Percentiles rank a stretch among this genome's conserved stretches.
phyloP scores from a whole-genome alignment of 2,888 invertebrate species.

The Dryococelus australis region DNA sequence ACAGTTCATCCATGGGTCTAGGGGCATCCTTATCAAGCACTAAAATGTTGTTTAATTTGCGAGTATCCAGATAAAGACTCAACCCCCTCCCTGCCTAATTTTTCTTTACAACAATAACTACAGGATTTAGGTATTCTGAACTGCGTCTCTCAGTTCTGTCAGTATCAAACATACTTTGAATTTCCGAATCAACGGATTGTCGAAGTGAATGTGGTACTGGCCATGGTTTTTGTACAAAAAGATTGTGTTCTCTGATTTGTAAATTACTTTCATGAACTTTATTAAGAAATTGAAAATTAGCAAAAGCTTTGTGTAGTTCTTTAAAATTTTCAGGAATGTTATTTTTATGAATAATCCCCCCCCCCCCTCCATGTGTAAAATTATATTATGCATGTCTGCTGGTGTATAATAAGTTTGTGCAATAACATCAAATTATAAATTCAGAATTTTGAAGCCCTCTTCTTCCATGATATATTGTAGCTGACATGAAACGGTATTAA shows the following conservation, averaged over 20 bases:
- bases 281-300: no score
- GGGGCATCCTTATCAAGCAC: constrained; percentile 50
- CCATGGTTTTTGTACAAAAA: constrained; percentile 49
- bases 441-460: no score
- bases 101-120: constrained; percentile 51
- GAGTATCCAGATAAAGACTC: constrained; percentile 52
- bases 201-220: constrained; percentile 51
- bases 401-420: no score
- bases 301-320: no score
- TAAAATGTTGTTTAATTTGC: constrained; percentile 51
- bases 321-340: no score
- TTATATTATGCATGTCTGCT: no score
- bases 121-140: constrained; percentile 52
- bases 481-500: no score
- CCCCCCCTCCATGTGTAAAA: no score
- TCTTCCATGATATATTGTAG: no score
- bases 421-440: no score
- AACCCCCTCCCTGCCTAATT: constrained; percentile 48
- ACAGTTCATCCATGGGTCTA: constrained; percentile 46
- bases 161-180: constrained; percentile 49
- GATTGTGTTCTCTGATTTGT: constrained; percentile 44
- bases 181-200: constrained; percentile 48
- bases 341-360: no score
- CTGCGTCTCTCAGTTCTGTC: constrained; percentile 51
- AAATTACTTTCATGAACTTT: constrained; percentile 48